Base-by-base conservation (phyloP, 2,888 invertebrate genomes). In the Rugalucina vietnamica region DNA sequence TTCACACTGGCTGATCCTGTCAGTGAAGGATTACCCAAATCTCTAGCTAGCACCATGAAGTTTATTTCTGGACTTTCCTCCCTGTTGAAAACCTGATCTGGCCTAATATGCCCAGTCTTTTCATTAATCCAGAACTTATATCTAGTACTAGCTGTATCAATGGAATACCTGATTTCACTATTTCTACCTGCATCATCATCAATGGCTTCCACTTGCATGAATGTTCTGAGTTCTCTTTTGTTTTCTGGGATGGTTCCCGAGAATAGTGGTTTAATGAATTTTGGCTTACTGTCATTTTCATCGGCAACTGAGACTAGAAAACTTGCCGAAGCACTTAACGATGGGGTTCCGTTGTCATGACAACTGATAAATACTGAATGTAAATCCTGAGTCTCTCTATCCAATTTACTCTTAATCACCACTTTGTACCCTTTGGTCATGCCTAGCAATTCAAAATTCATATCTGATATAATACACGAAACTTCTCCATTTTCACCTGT, bases 21-120 rank as follows among this genome's bases (percentile, higher is more conserved):
- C 97, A 97, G 78, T 97, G 97, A 91, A 97, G 93, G 89, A 78
- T 97, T 94, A 1, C 94, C 94, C 60, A 89, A 81, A 84, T 99
- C 98, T 1, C 97, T 97, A 0, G 98, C 99, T 14, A 98, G 97
- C 0, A 99, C 97, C 43, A 97, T 96, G 95, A 99, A 98, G 95
- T 98, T 98, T 94, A 99, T 98, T 0, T 98, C 97, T 90, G 98
- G 97, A 91, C 98, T 97, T 76, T 97, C 96, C 94, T 99, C 99
- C 1, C 96, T 93, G 95, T 99, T 98, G 76, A 99, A 95, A 83
- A 97, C 96, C 0, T 97, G 96, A 57, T 97, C 97, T 0, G 99
- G 98, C 0, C 97, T 97, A 0, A 99, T 97, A n/a, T 97, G 96
- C 0, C 99, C 99, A 0, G 97, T 96, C 76, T 97, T 96, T 0